phyloP scores from a whole-genome alignment of 1,140 invertebrate genomes.

The Anoplolepis gracilipes region DNA sequence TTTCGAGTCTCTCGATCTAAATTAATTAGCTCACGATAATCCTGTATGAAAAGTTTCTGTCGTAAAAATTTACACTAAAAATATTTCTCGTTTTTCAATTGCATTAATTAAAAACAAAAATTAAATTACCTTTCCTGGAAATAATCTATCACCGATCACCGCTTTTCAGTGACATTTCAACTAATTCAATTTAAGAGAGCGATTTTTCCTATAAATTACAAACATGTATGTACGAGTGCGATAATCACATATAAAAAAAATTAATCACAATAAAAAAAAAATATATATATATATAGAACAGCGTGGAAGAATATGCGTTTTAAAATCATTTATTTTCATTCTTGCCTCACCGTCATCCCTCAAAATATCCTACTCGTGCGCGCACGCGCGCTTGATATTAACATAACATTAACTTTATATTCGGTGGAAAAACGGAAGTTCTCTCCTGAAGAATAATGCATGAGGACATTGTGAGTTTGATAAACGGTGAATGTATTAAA shows the following conservation, averaged over 20 bases:
- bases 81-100: too few relatives aligned
- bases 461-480: slow-evolving; percentile 49
- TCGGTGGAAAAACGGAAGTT: slow-evolving; percentile 35
- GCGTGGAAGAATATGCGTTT: neutral
- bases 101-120: too few relatives aligned
- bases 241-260: too few relatives aligned
- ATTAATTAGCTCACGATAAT: neutral
- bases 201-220: neutral
- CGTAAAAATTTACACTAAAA: neutral
- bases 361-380: slow-evolving; percentile 19
- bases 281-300: too few relatives aligned
- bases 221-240: neutral
- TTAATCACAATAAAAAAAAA: too few relatives aligned
- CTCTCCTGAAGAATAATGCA: slow-evolving; percentile 39
- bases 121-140: too few relatives aligned
- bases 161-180: too few relatives aligned
- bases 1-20: neutral
- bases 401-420: slow-evolving; percentile 47
- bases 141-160: too few relatives aligned
- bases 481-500: slow-evolving; percentile 51
- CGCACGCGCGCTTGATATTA: slow-evolving; percentile 19
- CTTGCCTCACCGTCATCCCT: slow-evolving; percentile 9
- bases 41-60: neutral
- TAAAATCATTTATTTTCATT: slow-evolving; percentile 55
- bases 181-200: too few relatives aligned